These are phyloP conservation scores for Rhegmatorhina hoffmannsi DNA, from an alignment of 2,113 vertebrate species.

Conservation along the genomic window DNA sequence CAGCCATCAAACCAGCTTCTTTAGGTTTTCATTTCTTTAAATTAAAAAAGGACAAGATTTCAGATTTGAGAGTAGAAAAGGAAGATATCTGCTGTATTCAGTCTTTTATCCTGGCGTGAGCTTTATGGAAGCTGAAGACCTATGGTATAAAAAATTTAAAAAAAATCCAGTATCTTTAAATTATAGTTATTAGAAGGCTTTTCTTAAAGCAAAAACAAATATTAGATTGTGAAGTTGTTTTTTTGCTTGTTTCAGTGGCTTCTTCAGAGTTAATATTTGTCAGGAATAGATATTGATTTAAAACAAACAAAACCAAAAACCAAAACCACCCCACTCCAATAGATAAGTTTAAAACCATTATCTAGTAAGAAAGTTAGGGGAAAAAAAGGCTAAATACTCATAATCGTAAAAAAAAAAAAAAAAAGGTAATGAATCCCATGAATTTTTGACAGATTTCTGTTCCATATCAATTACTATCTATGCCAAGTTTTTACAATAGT, in stretches of 20 bases:
- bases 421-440: background rate
- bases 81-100: background rate
- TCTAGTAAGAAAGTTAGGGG: background rate
- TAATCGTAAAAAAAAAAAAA: background rate
- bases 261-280: background rate
- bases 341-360: background rate
- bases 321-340: too few relatives aligned
- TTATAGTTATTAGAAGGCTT: background rate
- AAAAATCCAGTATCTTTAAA: background rate
- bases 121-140: background rate
- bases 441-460: background rate
- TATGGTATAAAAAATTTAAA: background rate
- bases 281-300: background rate
- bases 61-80: background rate
- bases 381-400: background rate
- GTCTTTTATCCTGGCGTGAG: background rate
- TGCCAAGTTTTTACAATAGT: background rate
- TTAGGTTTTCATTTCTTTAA: background rate
- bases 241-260: background rate
- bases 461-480: background rate
- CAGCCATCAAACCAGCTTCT: background rate
- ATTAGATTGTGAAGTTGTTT: background rate
- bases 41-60: background rate
- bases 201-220: background rate
- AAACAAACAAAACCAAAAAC: background rate